These are phyloP conservation scores for Cyanocitta stelleri DNA, from an alignment of 2,113 vertebrate genomes.

Conservation along the genomic window DNA sequence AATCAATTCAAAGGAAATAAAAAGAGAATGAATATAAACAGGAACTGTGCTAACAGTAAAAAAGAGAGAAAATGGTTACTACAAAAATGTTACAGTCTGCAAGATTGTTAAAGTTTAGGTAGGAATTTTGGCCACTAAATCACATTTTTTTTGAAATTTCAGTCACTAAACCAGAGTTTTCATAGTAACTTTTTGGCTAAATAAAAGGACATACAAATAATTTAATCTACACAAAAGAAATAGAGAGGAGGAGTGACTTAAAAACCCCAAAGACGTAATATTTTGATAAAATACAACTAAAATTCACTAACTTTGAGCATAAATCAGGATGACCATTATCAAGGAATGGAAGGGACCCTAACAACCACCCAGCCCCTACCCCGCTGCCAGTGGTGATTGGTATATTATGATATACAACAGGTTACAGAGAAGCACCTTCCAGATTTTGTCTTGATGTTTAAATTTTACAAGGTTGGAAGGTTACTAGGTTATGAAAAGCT, in stretches of 20 bases:
- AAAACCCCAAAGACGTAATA: background rate
- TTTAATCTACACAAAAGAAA: background rate
- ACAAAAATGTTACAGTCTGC: background rate
- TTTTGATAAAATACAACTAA: background rate
- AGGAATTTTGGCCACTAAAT: background rate
- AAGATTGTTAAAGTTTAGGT: background rate
- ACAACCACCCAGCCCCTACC: no score
- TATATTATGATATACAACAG: background rate
- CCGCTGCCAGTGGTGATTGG: accelerated
- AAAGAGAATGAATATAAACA: background rate
- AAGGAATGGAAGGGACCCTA: background rate
- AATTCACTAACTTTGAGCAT: background rate
- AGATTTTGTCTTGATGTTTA: background rate
- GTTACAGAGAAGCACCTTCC: background rate
- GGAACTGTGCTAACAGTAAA: background rate
- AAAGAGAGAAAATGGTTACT: background rate
- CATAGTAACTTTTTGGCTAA: background rate
- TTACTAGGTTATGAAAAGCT: background rate
- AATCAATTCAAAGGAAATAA: background rate
- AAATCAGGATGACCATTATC: background rate
- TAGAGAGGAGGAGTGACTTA: background rate
- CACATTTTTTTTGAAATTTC: background rate
- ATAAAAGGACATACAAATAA: background rate
- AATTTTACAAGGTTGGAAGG: background rate
- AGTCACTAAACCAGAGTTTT: background rate